These are phyloP conservation scores for Anguilla anguilla DNA, from an alignment of 2,797 vertebrate genomes.

Conservation along the genomic window DNA sequence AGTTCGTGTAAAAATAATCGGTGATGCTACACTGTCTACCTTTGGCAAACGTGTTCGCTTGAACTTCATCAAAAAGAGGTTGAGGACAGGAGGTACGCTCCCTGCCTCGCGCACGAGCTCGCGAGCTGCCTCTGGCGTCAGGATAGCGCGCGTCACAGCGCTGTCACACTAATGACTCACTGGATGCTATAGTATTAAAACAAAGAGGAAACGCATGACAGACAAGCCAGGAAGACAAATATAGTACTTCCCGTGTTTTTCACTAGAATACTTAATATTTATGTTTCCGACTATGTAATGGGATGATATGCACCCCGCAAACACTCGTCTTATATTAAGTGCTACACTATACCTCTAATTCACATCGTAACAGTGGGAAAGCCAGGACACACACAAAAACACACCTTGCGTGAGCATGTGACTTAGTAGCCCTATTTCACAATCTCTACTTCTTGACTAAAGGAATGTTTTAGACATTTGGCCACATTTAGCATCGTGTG, in stretches of 20 bases:
- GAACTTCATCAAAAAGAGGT: background rate
- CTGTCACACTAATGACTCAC: constrained; percentile 16
- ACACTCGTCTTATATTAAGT: too few relatives aligned
- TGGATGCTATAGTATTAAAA: background rate
- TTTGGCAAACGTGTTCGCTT: background rate
- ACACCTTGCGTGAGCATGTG: background rate
- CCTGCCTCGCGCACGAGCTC: background rate
- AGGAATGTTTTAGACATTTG: background rate
- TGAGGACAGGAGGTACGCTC: background rate
- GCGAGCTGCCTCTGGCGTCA: background rate
- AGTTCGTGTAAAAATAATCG: background rate
- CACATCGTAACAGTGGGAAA: too few relatives aligned
- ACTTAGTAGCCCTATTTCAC: background rate
- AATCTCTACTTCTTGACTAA: background rate
- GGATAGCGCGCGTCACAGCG: background rate
- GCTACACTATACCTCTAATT: too few relatives aligned
- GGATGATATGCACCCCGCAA: background rate
- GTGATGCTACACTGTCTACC: background rate
- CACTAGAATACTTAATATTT: background rate
- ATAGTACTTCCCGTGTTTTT: background rate
- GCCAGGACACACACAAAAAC: background rate
- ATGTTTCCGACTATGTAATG: background rate
- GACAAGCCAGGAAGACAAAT: background rate
- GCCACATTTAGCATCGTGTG: background rate
- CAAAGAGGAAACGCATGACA: background rate